These are phyloP conservation scores for Asteroscopus sphinx DNA, from an alignment of 2,888 invertebrate genomes.

Conservation along the genomic window DNA sequence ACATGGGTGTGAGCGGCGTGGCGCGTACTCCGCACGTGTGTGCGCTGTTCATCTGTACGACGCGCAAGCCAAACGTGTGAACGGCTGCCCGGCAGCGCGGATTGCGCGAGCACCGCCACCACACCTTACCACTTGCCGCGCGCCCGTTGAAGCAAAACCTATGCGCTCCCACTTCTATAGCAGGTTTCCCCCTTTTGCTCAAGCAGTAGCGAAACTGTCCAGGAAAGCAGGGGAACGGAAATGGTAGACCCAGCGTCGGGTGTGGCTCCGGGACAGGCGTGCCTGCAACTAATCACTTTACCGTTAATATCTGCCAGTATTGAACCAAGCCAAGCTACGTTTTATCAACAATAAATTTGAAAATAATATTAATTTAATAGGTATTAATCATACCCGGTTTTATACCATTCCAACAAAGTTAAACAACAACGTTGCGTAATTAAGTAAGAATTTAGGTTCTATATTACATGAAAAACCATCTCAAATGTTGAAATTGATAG, in stretches of 20 bases:
- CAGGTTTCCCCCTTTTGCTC: constrained; percentile 86
- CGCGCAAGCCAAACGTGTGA: constrained; percentile 85
- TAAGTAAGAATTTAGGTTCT: no score
- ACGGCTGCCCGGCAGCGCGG: constrained; percentile 86
- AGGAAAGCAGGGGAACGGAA: constrained; percentile 86
- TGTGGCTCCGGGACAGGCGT: constrained; percentile 72
- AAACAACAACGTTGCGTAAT: constrained; percentile 11
- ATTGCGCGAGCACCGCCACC: constrained; percentile 87
- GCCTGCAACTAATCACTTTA: constrained; percentile 79
- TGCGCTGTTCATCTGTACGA: constrained; percentile 87
- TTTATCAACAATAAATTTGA: constrained; percentile 3
- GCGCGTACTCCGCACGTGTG: constrained; percentile 87
- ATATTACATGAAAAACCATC: constrained; percentile 21
- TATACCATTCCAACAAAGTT: constrained; percentile 2
- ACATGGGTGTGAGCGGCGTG: constrained; percentile 85
- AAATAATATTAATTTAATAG: no score
- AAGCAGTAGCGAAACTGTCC: constrained; percentile 87
- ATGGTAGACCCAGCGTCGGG: constrained; percentile 83
- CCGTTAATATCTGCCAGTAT: constrained; percentile 61
- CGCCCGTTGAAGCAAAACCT: constrained; percentile 87
- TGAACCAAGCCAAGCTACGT: constrained; percentile 11
- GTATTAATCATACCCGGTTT: not conserved
- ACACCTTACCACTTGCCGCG: constrained; percentile 86
- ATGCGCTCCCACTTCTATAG: constrained; percentile 86
- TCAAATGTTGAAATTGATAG: not conserved